A percentile compares a stretch with the other conserved stretches of the same genome.
Evolutionary conservation across 2,797 vertebrate species (phyloP).

Genomic region (Danio albolineatus): DNA sequence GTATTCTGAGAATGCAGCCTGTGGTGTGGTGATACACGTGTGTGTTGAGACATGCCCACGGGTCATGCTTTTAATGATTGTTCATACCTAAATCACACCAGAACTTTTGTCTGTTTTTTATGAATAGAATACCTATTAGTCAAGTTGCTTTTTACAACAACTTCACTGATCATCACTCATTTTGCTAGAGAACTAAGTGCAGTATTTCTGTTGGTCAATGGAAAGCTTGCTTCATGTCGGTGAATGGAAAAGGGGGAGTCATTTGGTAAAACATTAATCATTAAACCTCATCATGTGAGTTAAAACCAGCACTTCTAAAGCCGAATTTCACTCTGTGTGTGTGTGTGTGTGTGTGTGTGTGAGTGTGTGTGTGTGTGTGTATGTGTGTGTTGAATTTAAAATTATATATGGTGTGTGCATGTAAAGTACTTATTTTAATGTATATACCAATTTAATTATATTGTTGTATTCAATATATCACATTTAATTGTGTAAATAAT

Average conservation of each 20-base stretch:
- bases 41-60: conserved; percentile 40
- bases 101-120: background rate
- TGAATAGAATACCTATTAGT: background rate
- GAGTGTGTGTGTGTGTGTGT: too few relatives aligned
- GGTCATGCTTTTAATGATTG: conserved; percentile 3
- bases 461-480: too few relatives aligned
- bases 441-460: too few relatives aligned
- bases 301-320: background rate
- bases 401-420: too few relatives aligned
- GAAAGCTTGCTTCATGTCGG: background rate
- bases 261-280: conserved; percentile 30
- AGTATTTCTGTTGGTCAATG: background rate
- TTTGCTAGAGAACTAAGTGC: background rate
- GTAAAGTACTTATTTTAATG: too few relatives aligned
- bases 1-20: background rate
- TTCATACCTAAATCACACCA: background rate
- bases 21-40: background rate
- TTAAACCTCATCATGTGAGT: conserved; percentile 9
- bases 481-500: background rate
- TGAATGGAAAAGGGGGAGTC: background rate
- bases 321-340: background rate
- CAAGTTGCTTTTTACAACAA: background rate
- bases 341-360: too few relatives aligned
- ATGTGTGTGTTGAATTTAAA: too few relatives aligned
- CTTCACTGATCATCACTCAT: background rate